Conservation (phyloP, 2,113 vertebrate species). For the Ptyas mucosa region DNA sequence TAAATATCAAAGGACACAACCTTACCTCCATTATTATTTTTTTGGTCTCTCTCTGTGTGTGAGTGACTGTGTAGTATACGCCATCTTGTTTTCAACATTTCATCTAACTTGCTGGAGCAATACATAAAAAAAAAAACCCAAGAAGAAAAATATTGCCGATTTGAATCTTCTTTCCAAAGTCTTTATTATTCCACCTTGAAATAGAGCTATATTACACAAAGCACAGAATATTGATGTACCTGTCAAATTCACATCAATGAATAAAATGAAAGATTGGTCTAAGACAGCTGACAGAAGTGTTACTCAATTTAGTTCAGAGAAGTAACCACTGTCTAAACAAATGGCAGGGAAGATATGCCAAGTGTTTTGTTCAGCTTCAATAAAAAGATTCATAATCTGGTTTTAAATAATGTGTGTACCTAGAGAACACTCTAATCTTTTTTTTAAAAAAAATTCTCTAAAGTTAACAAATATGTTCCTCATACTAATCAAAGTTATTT, state of each 20-base stretch:
- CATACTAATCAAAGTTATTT: not conserved
- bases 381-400: not conserved
- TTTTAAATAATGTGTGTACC: not conserved
- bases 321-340: constrained; percentile 15
- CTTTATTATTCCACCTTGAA: not conserved
- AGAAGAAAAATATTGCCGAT: not conserved
- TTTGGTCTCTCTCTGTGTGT: rapidly evolving
- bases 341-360: not conserved
- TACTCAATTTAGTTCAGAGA: constrained; percentile 23
- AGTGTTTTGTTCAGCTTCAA: constrained; percentile 20
- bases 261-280: constrained; percentile 7
- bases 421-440: not conserved
- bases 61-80: rapidly evolving
- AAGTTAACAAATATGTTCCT: not conserved
- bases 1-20: not conserved
- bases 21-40: not conserved
- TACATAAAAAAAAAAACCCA: not conserved
- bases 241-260: not conserved
- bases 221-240: not conserved
- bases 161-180: constrained; percentile 5
- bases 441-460: not conserved
- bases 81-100: not conserved
- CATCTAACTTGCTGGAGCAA: not conserved
- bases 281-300: not conserved
- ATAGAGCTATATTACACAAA: not conserved